phyloP scores from a whole-genome alignment of 2,113 vertebrate genomes.

The Cariama cristata region DNA sequence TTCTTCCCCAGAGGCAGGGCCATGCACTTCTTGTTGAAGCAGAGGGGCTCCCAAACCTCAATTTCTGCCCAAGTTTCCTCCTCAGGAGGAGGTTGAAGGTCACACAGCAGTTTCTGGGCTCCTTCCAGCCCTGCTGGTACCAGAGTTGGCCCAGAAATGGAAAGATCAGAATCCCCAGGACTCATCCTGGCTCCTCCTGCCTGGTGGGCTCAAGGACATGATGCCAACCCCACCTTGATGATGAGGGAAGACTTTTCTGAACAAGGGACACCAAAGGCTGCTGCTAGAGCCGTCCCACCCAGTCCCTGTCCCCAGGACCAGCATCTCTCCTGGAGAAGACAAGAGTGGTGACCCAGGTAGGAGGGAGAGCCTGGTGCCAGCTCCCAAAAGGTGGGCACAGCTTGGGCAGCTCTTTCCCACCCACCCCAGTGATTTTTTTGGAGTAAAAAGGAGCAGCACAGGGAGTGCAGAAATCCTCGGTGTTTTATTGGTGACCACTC shows the following conservation, averaged over 20 bases:
- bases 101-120: background rate
- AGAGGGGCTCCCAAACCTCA: accelerated
- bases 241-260: background rate
- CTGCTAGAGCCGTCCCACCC: background rate
- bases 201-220: background rate
- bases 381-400: background rate
- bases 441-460: background rate
- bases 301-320: background rate
- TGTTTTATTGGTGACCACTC: slow-evolving; percentile 28
- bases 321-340: background rate
- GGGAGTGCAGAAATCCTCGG: background rate
- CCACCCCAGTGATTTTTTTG: accelerated
- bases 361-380: background rate
- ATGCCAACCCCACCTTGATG: accelerated
- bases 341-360: no score
- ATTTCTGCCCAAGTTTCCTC: no score
- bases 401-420: background rate
- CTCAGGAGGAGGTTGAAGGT: background rate
- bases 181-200: background rate
- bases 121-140: background rate
- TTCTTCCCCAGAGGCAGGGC: background rate
- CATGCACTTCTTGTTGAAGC: background rate
- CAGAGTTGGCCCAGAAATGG: background rate
- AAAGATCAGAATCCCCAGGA: background rate
- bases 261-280: no score